A percentile compares a stretch with the other conserved stretches of the same genome.
Conservation (phyloP, 2,113 vertebrate genomes). For the Lates calcarifer region DNA sequence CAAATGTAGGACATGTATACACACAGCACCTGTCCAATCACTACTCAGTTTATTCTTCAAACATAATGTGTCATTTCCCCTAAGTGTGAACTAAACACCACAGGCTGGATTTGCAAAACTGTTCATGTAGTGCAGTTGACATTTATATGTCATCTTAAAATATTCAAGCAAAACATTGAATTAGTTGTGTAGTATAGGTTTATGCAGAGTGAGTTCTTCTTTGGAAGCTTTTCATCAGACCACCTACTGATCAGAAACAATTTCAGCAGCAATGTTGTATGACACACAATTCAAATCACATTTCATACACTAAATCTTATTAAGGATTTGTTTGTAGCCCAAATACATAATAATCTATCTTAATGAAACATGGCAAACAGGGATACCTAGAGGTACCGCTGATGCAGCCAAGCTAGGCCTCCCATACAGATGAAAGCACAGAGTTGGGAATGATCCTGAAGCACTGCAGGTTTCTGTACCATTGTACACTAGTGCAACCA, state of each 20-base stretch:
- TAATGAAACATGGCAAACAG: conserved; percentile 31
- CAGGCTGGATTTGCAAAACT: conserved; percentile 40
- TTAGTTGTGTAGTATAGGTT: not conserved
- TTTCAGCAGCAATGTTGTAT: not conserved
- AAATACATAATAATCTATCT: not conserved
- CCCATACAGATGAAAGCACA: conserved; percentile 37
- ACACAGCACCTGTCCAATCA: conserved; percentile 72
- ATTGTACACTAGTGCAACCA: conserved; percentile 21
- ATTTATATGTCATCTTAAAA: conserved; percentile 45
- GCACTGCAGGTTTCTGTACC: conserved; percentile 39
- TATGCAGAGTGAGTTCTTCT: not conserved
- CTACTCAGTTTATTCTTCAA: conserved; percentile 59
- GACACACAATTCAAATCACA: conserved; percentile 1
- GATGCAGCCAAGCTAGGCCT: conserved; percentile 1
- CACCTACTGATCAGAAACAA: conserved; percentile 28
- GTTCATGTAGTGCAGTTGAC: conserved; percentile 51
- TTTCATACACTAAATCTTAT: not conserved
- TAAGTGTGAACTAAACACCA: conserved; percentile 61
- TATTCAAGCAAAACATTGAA: conserved; percentile 17
- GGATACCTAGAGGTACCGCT: conserved; percentile 4
- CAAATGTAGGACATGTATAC: conserved; percentile 69
- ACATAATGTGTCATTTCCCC: conserved; percentile 59
- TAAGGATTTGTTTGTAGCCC: not conserved
- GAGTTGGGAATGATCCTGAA: not conserved
- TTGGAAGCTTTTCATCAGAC: conserved; percentile 33